phyloP scores from a whole-genome alignment of 2,888 invertebrate species.

The Liodrosophila aerea region DNA sequence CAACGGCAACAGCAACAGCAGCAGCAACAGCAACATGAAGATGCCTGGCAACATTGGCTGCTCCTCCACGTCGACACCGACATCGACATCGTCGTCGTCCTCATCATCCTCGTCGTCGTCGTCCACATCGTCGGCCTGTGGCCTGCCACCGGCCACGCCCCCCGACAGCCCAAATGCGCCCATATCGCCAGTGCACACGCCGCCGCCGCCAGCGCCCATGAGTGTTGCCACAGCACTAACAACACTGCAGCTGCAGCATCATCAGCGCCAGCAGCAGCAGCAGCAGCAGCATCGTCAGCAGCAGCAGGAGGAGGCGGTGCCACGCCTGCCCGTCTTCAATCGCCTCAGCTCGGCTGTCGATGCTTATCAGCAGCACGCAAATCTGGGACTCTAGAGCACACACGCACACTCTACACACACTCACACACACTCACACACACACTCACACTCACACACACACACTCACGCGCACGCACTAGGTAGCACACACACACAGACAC shows the following conservation, averaged over 20 bases:
- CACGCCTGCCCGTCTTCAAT: conserved; percentile 91
- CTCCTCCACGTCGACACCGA: neutral
- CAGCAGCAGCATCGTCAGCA: conserved; percentile 37
- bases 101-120: conserved; percentile 41
- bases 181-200: conserved; percentile 81
- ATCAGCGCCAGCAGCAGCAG: neutral
- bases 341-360: conserved; percentile 85
- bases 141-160: conserved; percentile 73
- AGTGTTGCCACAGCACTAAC: conserved; percentile 75
- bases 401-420: conserved; percentile 17
- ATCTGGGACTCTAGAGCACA: conserved; percentile 67
- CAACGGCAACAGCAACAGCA: conserved; percentile 1
- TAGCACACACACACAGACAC: neutral
- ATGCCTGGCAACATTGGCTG: conserved; percentile 1
- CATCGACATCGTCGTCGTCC: conserved; percentile 48
- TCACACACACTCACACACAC: neutral
- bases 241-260: conserved; percentile 54
- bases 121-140: conserved; percentile 58
- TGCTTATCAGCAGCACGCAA: conserved; percentile 61
- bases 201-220: conserved; percentile 69
- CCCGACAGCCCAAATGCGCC: conserved; percentile 81
- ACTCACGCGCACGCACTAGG: too few relatives aligned
- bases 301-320: conserved; percentile 70
- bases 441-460: neutral
- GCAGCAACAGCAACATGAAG: neutral